Base-by-base conservation (phyloP, 2,113 vertebrate genomes). In the Phylloscopus whistleri region DNA sequence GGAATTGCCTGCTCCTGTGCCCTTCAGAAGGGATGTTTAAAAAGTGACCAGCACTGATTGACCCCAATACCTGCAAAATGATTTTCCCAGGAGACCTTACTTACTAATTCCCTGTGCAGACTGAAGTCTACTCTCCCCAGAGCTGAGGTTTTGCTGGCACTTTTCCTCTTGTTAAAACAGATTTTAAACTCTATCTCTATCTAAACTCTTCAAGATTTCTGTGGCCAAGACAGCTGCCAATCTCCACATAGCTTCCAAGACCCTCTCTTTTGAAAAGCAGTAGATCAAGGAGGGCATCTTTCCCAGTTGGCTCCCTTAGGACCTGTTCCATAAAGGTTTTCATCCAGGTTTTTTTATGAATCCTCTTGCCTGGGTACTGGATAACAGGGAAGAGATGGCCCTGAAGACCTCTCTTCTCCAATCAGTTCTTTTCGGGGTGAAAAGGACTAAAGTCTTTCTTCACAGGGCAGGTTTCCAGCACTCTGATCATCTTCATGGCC, bases 171-270 rank as follows among this genome's bases (percentile, higher is more conserved):
- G 26, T 37, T 7, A 30, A 30, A 53, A 53, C 46, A 70, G 37
- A 33, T 33, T 55, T 72, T 41, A 41, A 31, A 53, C 11, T 53
- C 3, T 2, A 55, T 15, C 2, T 2, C n/a, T n/a, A n/a, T n/a
- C n/a, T n/a, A n/a, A n/a, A n/a, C n/a, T n/a, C 12, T 55, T 55
- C 2, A 3, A 26, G 16, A 3, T 55, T 3, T 7, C 22, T 33
- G 69, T 26, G 12, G 16, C 22, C 16, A 33, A 43, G 37, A 26
- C 1, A 3, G 7, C 15, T 0, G 2, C 37, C 16, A 43, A 26
- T 27, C 9, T 43, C 37, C 30, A 72, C 30, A 13, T 11, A 2
- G 2, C 16, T 55, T 41, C 21, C 8, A 7, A 41, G 16, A 41
- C 3, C 37, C 51, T 31, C 19, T 53, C 21, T 72, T 18, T 53